Evolutionary conservation across 2,888 invertebrate species (phyloP).

Genomic region (Eulithis testata): DNA sequence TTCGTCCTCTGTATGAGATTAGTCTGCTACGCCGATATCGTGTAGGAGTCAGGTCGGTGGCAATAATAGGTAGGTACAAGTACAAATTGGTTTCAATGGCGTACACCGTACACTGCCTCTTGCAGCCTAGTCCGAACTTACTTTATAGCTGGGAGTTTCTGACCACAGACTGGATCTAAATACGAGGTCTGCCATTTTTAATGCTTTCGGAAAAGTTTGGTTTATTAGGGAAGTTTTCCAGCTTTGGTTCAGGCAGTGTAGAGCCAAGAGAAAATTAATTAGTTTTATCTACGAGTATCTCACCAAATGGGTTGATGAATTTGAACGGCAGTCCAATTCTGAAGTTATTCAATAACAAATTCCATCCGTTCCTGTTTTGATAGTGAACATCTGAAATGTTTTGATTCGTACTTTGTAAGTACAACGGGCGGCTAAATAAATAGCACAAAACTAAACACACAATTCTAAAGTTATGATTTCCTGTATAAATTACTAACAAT

Average conservation of each 20-base stretch:
- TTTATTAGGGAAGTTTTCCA: too few relatives aligned
- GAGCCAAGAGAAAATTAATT: too few relatives aligned
- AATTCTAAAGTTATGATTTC: neutral
- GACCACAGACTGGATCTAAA: constrained; percentile 13
- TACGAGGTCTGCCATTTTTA: neutral
- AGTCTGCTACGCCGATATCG: too few relatives aligned
- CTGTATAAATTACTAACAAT: neutral
- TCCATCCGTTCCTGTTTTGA: constrained; percentile 16
- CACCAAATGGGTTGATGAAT: too few relatives aligned
- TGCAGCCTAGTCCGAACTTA: constrained; percentile 12
- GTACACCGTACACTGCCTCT: constrained; percentile 10
- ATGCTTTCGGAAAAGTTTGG: neutral
- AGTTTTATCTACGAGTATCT: too few relatives aligned
- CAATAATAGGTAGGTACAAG: too few relatives aligned
- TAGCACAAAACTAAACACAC: neutral
- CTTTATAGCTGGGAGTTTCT: neutral
- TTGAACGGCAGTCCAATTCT: too few relatives aligned
- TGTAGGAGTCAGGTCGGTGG: too few relatives aligned
- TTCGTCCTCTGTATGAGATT: too few relatives aligned
- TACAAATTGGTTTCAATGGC: constrained; percentile 23
- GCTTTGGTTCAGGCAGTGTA: too few relatives aligned
- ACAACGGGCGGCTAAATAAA: neutral
- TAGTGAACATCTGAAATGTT: constrained; percentile 16
- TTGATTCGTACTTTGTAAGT: constrained; percentile 10
- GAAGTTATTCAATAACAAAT: too few relatives aligned